phyloP scores from a whole-genome alignment of 2,888 invertebrate species.

The Drosophila pseudotakahashii region DNA sequence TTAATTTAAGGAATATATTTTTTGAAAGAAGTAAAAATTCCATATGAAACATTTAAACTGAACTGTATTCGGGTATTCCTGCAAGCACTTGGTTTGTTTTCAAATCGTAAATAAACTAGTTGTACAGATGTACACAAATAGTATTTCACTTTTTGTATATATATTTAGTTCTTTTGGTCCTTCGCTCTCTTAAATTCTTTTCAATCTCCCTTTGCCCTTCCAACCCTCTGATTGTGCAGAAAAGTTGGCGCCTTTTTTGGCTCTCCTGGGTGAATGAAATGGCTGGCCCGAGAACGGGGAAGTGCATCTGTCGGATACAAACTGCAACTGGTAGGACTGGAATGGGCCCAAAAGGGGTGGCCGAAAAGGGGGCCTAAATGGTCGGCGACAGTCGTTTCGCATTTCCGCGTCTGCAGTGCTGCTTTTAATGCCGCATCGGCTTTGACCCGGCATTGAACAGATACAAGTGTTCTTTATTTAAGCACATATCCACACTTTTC shows the following conservation, averaged over 20 bases:
- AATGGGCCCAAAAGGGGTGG: background rate
- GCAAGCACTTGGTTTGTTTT: background rate
- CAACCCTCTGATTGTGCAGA: constrained; percentile 26
- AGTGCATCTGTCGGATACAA: constrained; percentile 47
- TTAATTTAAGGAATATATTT: background rate
- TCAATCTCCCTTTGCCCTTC: constrained; percentile 7
- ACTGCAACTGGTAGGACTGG: constrained; percentile 30
- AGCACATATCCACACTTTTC: constrained; percentile 7
- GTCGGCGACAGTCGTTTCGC: constrained; percentile 4
- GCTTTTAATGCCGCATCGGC: constrained; percentile 37
- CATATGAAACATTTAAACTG: background rate
- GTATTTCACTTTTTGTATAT: constrained; percentile 1
- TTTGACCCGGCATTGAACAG: constrained; percentile 51
- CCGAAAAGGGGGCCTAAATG: background rate
- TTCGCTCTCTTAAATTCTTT: constrained; percentile 13
- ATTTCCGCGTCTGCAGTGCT: constrained; percentile 41
- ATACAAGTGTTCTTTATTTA: constrained; percentile 16
- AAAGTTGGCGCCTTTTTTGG: constrained; percentile 70
- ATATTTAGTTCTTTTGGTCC: background rate
- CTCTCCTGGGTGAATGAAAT: constrained; percentile 9
- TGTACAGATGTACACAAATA: constrained; percentile 30
- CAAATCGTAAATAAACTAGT: background rate
- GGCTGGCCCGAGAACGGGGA: background rate
- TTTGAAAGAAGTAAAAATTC: background rate
- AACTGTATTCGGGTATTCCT: background rate